Evolutionary conservation across 2,888 invertebrate genomes (phyloP), one percentile per base, ranked within the genome.

Genomic region (Xylota sylvarum): DNA sequence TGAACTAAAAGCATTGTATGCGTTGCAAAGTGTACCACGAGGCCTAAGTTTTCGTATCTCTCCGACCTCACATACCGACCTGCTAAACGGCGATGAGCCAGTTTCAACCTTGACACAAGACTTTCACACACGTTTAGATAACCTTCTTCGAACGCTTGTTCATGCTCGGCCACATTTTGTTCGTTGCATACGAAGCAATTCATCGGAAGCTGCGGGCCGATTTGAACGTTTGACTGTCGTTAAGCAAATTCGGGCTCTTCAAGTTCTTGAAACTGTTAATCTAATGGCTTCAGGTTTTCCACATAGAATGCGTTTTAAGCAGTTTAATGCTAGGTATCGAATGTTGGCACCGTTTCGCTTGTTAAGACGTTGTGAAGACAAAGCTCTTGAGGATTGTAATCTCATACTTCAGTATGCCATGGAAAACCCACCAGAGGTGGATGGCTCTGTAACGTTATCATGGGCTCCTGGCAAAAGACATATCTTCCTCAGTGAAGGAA

Each of bases 121-220:
- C 93, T 98, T 98, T 93, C 98, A 98, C 93, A 97, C 97, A 84
- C 95, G 98, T 48, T 94, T 98, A 88, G 98, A 98, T 93, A 98
- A 98, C 93, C 94, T 98, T 89, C 93, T 98, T 90, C 94, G 98
- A 89, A 98, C 98, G 67, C 93, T 98, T 74, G 97, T 98, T 72
- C 98, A 98, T 93, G 97, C 98, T 69, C 95, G 97, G 69, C 98
- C 98, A 12, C 98, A 98, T 93, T 98, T 98, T 93, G 97, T 98
- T 89, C 95, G 98, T 81, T 98, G 98, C 91, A 95, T 98, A 89
- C 95, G 98, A 90, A 97, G 97, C 90, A 98, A 98, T 93, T 94
- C 95, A 23, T 94, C 94, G 35, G 97, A 98, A 93, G 95, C 95
- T 70, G 94, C 96, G n/a, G 95, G 96, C 91, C 94, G 96, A 88